Evolutionary conservation across 2,113 vertebrate genomes (phyloP).

Genomic region (Neodon shergylaensis): DNA sequence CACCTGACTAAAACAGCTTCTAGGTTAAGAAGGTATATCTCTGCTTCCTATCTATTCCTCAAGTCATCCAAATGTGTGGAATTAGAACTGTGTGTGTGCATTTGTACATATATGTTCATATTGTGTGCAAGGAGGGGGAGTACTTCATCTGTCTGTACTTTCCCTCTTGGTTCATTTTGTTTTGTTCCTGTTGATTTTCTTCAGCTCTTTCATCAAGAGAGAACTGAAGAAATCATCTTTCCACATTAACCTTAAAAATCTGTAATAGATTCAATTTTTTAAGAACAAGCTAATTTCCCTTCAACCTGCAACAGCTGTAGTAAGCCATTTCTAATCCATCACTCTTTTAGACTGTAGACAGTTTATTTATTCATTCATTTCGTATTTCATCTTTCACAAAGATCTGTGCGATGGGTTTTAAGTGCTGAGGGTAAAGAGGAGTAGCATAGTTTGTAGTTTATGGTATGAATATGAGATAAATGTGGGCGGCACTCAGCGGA

Average conservation of each 20-base stretch:
- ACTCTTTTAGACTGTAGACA: constrained; percentile 24
- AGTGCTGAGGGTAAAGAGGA: not conserved
- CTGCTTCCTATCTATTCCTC: not conserved
- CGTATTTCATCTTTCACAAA: not conserved
- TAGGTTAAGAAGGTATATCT: not conserved
- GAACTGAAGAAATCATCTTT: not conserved
- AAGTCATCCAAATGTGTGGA: not conserved
- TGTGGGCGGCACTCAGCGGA: not conserved
- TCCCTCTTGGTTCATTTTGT: not conserved
- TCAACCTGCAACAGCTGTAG: not conserved
- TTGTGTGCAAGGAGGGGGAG: not conserved
- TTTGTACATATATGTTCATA: not conserved
- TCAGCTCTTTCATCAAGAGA: not conserved
- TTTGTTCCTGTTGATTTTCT: constrained; percentile 32
- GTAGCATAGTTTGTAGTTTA: not conserved
- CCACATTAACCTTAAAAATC: not conserved
- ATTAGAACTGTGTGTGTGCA: not conserved
- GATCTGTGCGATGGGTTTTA: not conserved
- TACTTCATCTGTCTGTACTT: not conserved
- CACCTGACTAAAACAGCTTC: not conserved
- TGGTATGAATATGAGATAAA: not conserved
- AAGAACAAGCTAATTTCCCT: constrained; percentile 17
- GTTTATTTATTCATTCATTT: not conserved
- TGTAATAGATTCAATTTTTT: constrained; percentile 1
- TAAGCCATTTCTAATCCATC: not conserved